phyloP scores from a whole-genome alignment of 2,888 invertebrate genomes.

The Trachelus iudaicus region DNA sequence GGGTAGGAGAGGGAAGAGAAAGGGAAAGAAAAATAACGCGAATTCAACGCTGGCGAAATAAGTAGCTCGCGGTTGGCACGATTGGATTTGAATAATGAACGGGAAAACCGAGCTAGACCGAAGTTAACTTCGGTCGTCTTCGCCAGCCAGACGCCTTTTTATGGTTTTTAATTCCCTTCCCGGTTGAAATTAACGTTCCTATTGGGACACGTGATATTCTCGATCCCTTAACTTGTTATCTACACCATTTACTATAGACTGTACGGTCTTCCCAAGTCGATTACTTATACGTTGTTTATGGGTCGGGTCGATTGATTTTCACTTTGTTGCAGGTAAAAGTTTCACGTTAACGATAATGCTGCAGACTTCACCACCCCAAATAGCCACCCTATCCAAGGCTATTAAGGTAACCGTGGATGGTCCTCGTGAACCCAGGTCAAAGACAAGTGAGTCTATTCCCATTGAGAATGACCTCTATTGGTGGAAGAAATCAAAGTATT shows the following conservation, averaged over 20 bases:
- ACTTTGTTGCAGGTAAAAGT: constrained; percentile 57
- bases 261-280: neutral
- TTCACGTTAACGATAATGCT: constrained; percentile 64
- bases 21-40: neutral
- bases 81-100: constrained; percentile 60
- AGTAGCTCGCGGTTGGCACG: constrained; percentile 39
- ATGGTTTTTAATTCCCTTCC: constrained; percentile 57
- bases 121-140: constrained; percentile 28
- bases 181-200: constrained; percentile 49
- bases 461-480: neutral
- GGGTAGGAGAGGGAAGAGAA: neutral
- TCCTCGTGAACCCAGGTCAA: constrained; percentile 60
- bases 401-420: constrained; percentile 63
- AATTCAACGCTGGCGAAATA: neutral
- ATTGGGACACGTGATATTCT: constrained; percentile 23
- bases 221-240: constrained; percentile 1
- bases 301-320: neutral
- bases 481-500: neutral
- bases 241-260: neutral
- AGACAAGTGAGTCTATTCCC: constrained; percentile 54
- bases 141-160: constrained; percentile 30
- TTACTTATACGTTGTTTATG: neutral
- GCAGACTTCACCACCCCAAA: constrained; percentile 62
- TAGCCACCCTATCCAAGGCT: constrained; percentile 59
- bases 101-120: constrained; percentile 45